Base-by-base conservation (phyloP, 2,888 invertebrate genomes). In the Andrena trimmerana region DNA sequence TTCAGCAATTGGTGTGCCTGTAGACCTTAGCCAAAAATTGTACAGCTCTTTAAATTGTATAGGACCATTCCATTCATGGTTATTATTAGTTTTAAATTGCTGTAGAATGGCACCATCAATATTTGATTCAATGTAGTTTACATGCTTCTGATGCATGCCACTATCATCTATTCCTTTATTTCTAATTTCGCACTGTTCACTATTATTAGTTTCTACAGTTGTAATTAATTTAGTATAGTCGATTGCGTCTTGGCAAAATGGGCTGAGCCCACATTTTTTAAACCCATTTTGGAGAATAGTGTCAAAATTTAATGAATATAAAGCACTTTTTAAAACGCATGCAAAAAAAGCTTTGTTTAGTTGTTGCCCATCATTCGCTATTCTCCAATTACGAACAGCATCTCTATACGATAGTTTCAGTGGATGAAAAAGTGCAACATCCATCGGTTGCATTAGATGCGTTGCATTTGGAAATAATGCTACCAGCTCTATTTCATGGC, bases 21-120 rank as follows among this genome's bases (percentile, higher is more conserved):
- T 16, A 52, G n/a, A 52, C 20, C 7, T 20, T 52, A 20, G 7
- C 52, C 52, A 52, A 5, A 52, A 52, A 52, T 20, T 52, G 52
- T n/a, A 52, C 20, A 52, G 20, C 20, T 52, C n/a, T 52, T 52
- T 52, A 2, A n/a, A 52, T 52, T 52, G 7, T n/a, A 52, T 52
- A n/a, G 52, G 20, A 6, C 52, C 52, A 52, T 16, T 52, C 52
- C 20, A 52, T n/a, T 52, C 20, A 52, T 7, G 0, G 52, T 16
- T 52, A 52, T 20, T 52, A 52, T n/a, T 16, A 20, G 1, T 52
- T 52, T 52, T 52, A 52, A 52, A 52, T n/a, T 52, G n/a, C 7
- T 52, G n/a, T 52, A 52, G 20, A 52, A n/a, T 52, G 16, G 52
- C 16, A 52, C n/a, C n/a, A n/a, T 52, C 50, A 52, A 52, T 52